Conservation (phyloP, 2,113 vertebrate genomes). For the Campylorhamphus procurvoides region DNA sequence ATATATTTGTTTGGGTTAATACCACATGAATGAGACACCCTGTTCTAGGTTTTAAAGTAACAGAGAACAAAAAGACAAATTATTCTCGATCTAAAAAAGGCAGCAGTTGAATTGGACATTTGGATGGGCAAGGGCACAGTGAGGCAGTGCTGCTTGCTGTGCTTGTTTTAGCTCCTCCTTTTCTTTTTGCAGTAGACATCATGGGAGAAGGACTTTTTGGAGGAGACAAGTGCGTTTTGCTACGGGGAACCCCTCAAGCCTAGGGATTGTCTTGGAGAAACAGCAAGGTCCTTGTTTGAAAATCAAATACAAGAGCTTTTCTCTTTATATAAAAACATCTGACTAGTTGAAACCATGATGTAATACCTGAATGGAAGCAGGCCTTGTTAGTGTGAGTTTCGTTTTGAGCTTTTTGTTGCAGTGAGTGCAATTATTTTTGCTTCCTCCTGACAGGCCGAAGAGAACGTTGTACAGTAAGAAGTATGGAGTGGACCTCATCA, state of each 20-base stretch:
- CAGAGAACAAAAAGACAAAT: not conserved
- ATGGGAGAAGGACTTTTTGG: not conserved
- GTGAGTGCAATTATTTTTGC: conserved; percentile 15
- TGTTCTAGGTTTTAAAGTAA: not conserved
- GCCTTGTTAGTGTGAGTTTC: not conserved
- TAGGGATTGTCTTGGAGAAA: not conserved
- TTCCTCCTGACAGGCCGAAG: conserved; percentile 85
- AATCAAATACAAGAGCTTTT: not conserved
- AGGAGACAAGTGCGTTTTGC: not conserved
- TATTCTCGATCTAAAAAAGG: not conserved
- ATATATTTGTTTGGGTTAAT: not conserved
- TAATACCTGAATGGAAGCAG: not conserved
- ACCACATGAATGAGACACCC: not conserved
- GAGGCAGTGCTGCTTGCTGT: not conserved
- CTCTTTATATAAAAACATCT: not conserved
- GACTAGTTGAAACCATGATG: not conserved
- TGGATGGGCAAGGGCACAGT: not conserved
- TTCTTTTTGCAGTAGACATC: not conserved
- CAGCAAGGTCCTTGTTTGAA: not conserved
- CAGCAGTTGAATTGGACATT: not conserved
- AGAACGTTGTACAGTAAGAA: conserved; percentile 99
- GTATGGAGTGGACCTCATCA: conserved; percentile 98
- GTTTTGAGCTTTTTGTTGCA: not conserved
- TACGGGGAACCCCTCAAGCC: not conserved
- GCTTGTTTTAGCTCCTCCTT: not conserved